A percentile compares a stretch with the other conserved stretches of the same genome.
Evolutionary conservation across 2,113 vertebrate species (phyloP).

Genomic region (Alosa alosa): DNA sequence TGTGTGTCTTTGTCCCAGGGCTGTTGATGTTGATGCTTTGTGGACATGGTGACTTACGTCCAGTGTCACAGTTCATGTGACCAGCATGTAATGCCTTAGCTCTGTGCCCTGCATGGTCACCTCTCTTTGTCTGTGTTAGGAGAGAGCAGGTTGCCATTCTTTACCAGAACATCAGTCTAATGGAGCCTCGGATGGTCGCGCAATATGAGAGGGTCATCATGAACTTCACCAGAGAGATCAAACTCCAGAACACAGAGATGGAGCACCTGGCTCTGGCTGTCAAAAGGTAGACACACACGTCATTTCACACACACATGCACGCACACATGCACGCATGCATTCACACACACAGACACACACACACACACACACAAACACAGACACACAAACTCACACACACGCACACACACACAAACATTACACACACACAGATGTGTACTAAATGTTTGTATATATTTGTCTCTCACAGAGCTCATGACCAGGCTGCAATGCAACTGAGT

Average conservation of each 20-base stretch:
- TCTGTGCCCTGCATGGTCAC: not conserved
- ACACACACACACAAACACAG: not conserved
- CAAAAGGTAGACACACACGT: constrained; percentile 77
- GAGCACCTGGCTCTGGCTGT: constrained; percentile 88
- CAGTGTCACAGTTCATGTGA: too few relatives aligned
- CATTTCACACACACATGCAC: not conserved
- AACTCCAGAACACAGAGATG: constrained; percentile 88
- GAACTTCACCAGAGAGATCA: constrained; percentile 89
- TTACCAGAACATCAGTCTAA: constrained; percentile 90
- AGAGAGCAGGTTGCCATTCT: constrained; percentile 82
- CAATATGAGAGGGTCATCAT: constrained; percentile 86
- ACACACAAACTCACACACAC: not conserved
- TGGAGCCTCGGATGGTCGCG: constrained; percentile 85
- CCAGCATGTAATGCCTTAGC: not conserved
- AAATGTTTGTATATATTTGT: not conserved
- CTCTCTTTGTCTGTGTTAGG: constrained; percentile 59
- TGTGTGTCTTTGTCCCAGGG: not conserved
- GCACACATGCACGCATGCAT: constrained; percentile 2
- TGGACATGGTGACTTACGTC: too few relatives aligned
- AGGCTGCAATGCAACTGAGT: constrained; percentile 85
- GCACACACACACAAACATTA: not conserved
- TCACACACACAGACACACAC: constrained; percentile 12
- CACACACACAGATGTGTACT: too few relatives aligned
- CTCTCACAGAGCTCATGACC: constrained; percentile 88
- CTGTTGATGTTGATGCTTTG: not conserved